Evolutionary conservation across 2,113 vertebrate genomes (phyloP).

Genomic region (Rhegmatorhina hoffmannsi): DNA sequence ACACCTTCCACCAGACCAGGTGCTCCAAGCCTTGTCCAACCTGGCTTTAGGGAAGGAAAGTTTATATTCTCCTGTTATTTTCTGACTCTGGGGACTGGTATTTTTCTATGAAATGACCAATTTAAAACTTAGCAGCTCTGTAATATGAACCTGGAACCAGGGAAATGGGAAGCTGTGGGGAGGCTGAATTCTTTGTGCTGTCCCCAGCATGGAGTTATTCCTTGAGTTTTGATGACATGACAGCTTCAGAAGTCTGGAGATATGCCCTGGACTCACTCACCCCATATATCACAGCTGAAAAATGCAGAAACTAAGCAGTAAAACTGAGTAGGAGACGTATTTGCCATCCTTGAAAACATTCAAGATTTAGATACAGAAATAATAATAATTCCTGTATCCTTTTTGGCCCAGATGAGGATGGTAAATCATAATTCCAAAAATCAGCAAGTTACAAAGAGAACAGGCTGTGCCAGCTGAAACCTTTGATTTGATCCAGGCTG

Average conservation of each 20-base stretch:
- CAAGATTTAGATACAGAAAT: background rate
- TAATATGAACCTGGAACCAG: background rate
- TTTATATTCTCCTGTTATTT: background rate
- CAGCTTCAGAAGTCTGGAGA: background rate
- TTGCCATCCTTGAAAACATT: conserved; percentile 13
- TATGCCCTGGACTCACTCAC: background rate
- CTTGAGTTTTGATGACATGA: background rate
- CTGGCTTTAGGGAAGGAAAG: background rate
- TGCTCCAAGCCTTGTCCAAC: background rate
- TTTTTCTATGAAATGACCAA: background rate
- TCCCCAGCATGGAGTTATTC: background rate
- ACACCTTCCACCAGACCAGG: background rate
- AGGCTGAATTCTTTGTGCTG: background rate
- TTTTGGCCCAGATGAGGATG: background rate
- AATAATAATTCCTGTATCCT: background rate
- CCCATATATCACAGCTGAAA: background rate
- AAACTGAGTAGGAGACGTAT: background rate
- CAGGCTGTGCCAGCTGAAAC: conserved; percentile 1
- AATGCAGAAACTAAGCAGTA: background rate
- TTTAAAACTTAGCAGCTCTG: background rate
- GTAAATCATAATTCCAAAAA: background rate
- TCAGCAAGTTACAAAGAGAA: background rate
- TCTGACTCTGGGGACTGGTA: background rate
- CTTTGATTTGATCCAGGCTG: background rate
- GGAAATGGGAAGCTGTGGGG: background rate